Conservation (phyloP, 2,888 invertebrate species). For the Mesochorus sp. region DNA sequence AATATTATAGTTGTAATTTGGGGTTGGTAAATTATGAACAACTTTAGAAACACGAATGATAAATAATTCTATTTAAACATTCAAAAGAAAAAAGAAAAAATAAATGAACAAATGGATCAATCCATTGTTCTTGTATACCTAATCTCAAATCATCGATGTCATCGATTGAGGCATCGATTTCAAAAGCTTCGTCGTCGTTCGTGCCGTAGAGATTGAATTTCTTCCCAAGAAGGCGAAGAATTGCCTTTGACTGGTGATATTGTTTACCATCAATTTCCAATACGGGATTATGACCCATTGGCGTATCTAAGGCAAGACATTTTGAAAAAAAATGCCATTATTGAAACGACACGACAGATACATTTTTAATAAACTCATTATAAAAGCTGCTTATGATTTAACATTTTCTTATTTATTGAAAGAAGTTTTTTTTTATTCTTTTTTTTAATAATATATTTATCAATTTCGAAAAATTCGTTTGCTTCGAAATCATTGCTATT, state of each 20-base stretch:
- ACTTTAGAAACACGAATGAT: no score
- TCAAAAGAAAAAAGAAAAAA: not conserved
- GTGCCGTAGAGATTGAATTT: constrained; percentile 82
- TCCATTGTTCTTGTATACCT: constrained; percentile 73
- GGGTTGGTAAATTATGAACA: no score
- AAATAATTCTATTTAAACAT: no score
- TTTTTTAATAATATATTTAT: no score
- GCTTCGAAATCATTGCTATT: no score
- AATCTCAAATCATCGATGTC: constrained; percentile 83
- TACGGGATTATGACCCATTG: constrained; percentile 82
- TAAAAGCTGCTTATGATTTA: no score
- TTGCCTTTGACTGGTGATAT: constrained; percentile 82
- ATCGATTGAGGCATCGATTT: constrained; percentile 82
- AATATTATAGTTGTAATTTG: no score
- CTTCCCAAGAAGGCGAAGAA: constrained; percentile 83
- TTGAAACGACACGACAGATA: no score
- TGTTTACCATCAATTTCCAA: constrained; percentile 82
- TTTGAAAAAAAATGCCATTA: not conserved
- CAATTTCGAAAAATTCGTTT: no score
- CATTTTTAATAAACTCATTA: no score
- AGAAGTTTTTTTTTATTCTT: no score
- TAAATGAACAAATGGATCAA: not conserved
- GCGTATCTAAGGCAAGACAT: constrained; percentile 77
- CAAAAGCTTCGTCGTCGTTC: constrained; percentile 83
- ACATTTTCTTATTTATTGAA: no score